Evolutionary conservation across 2,797 vertebrate species (phyloP).

Genomic region (Channallabes apus): DNA sequence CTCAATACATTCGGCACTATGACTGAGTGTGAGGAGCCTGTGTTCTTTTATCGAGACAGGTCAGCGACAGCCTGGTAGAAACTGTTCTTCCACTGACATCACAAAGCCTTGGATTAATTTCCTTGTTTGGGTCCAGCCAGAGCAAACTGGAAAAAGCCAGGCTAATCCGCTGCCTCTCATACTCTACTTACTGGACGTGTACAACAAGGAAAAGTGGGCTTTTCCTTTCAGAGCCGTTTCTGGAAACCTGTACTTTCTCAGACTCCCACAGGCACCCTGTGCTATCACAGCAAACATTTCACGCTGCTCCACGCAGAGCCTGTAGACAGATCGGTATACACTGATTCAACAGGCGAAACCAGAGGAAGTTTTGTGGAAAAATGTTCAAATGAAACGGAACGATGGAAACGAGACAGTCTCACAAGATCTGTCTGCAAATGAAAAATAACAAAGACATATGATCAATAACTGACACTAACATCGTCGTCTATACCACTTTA

Average conservation of each 20-base stretch:
- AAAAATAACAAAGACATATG: slow-evolving; percentile 22
- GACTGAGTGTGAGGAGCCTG: background rate
- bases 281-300: slow-evolving; percentile 57
- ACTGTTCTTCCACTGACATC: slow-evolving; percentile 32
- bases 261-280: slow-evolving; percentile 55
- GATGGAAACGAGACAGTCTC: slow-evolving; percentile 15
- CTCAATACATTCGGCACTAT: slow-evolving; percentile 20
- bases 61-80: slow-evolving; percentile 11
- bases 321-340: slow-evolving; percentile 49
- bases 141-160: slow-evolving; percentile 44
- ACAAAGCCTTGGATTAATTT: slow-evolving; percentile 29
- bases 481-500: background rate
- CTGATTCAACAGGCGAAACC: slow-evolving; percentile 45
- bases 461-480: background rate
- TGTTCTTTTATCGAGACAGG: background rate
- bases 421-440: slow-evolving; percentile 13
- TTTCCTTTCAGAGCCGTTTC: slow-evolving; percentile 46
- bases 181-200: background rate
- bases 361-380: slow-evolving; percentile 38
- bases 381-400: slow-evolving; percentile 29
- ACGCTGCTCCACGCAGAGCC: slow-evolving; percentile 43
- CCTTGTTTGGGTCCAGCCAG: slow-evolving; percentile 45
- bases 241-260: slow-evolving; percentile 56
- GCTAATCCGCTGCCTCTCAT: slow-evolving; percentile 44
- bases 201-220: slow-evolving; percentile 33